These are phyloP conservation scores for Hirundichthys speculiger DNA, from an alignment of 2,113 vertebrate genomes.

Conservation along the genomic window DNA sequence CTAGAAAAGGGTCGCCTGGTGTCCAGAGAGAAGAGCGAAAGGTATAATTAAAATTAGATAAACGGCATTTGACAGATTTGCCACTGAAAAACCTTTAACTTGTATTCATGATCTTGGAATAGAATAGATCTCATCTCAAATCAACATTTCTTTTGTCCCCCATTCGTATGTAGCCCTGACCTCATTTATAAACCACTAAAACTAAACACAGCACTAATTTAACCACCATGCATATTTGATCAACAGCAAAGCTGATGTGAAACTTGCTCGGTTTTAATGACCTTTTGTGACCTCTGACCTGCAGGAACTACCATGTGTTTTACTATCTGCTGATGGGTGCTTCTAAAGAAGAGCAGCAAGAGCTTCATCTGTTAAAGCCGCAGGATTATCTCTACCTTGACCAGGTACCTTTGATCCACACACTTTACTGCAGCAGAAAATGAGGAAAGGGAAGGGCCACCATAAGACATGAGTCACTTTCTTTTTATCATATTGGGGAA, in stretches of 20 bases:
- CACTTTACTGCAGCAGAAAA: background rate
- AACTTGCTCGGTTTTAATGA: background rate
- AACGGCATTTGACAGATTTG: background rate
- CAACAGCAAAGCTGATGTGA: background rate
- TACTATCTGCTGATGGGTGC: constrained; percentile 93
- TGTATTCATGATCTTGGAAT: background rate
- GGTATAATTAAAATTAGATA: constrained; percentile 74
- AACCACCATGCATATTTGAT: too few relatives aligned
- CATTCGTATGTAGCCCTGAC: background rate
- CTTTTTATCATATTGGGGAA: background rate
- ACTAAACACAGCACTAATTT: background rate
- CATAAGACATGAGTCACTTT: background rate
- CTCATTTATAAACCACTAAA: background rate
- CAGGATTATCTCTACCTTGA: constrained; percentile 97
- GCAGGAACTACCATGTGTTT: constrained; percentile 97
- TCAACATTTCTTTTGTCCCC: background rate
- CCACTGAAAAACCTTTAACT: background rate
- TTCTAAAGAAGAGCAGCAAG: constrained; percentile 86
- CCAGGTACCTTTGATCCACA: constrained; percentile 83
- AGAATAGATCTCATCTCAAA: background rate
- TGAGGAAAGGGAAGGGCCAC: background rate
- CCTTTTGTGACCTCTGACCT: constrained; percentile 23
- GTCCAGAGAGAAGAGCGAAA: constrained; percentile 89
- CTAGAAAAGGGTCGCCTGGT: constrained; percentile 95
- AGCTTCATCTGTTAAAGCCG: constrained; percentile 89